Base-by-base conservation (phyloP, 2,113 vertebrate genomes). In the Saimiri boliviensis region DNA sequence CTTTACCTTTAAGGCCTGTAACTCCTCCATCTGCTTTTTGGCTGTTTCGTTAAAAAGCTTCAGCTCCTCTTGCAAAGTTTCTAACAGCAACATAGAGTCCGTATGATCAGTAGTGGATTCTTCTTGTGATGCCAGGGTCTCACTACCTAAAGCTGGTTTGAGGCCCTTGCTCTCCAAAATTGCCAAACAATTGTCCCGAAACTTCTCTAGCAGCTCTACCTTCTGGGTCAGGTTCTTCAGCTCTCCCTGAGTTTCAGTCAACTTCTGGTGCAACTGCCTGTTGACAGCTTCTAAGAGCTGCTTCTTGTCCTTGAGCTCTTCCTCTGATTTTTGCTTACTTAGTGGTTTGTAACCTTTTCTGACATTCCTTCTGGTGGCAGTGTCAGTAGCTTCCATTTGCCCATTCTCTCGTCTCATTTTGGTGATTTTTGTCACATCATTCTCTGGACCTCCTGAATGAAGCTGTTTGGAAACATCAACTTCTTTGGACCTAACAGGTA, bases 301-400 rank as follows among this genome's bases (percentile, higher is more conserved):
- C 77, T 98, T 98, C 96, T 98, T 98, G 58, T 95, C 98, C 87
- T 98, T 98, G 73, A 99, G 97, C 17, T 98, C 99, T 63, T 98
- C 35, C 92, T 99, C 98, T 58, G 98, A 85, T 89, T 96, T 98
- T 77, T 98, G 91, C 86, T 98, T 98, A 89, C 17, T 98, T 23
- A 66, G 1, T 52, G 96, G 97, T 42, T 98, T 99, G 92, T 52
- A 84, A 80, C 92, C 95, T 81, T 98, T 96, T 40, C 35, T 96
- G 20, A 58, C 0, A 71, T 32, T 94, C 96, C 90, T 98, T 94
- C 66, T 98, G 35, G 60, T 74, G 90, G 58, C 27, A 0, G 21
- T 54, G 2, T 98, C 97, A 49, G 10, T 73, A 84, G 94, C 98
- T 97, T 98, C 99, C 23, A 63, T 40, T 89, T 97, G 96, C 71